Percentiles rank a stretch among this genome's conserved stretches.
Evolutionary conservation across 2,888 invertebrate genomes (phyloP).

Genomic region (Dryobotodes eremita): DNA sequence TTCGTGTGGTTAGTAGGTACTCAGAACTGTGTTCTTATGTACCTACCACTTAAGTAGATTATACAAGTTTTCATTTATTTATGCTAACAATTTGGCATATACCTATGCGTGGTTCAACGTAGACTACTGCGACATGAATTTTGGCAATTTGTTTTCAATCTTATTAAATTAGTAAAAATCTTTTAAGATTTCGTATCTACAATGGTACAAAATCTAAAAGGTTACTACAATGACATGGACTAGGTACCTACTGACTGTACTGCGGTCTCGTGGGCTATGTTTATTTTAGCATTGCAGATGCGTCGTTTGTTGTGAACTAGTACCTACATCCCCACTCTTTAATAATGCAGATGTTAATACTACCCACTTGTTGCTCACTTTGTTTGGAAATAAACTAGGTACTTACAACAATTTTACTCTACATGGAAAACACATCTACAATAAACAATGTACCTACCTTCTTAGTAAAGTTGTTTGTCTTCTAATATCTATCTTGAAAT

Average conservation of each 20-base stretch:
- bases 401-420: constrained; percentile 55
- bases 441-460: background rate
- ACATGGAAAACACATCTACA: constrained; percentile 17
- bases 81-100: constrained; percentile 15
- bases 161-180: constrained; percentile 2
- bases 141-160: constrained; percentile 11
- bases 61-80: constrained; percentile 28
- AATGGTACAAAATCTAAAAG: constrained; percentile 1
- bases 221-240: constrained; percentile 14
- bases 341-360: constrained; percentile 74
- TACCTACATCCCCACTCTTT: constrained; percentile 61
- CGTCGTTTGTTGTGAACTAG: constrained; percentile 65
- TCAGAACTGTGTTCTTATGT: background rate
- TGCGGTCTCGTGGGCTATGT: constrained; percentile 65
- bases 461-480: constrained; percentile 3
- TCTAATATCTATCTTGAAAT: constrained; percentile 2
- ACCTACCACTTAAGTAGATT: background rate
- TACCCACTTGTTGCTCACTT: constrained; percentile 63
- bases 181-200: background rate
- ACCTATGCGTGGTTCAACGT: constrained; percentile 6
- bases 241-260: constrained; percentile 30
- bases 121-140: constrained; percentile 6
- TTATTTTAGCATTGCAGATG: constrained; percentile 75
- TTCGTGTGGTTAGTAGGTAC: background rate
- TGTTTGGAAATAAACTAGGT: constrained; percentile 47